These are phyloP conservation scores for Pituophis catenifer DNA, from an alignment of 2,113 vertebrate species.

Conservation along the genomic window DNA sequence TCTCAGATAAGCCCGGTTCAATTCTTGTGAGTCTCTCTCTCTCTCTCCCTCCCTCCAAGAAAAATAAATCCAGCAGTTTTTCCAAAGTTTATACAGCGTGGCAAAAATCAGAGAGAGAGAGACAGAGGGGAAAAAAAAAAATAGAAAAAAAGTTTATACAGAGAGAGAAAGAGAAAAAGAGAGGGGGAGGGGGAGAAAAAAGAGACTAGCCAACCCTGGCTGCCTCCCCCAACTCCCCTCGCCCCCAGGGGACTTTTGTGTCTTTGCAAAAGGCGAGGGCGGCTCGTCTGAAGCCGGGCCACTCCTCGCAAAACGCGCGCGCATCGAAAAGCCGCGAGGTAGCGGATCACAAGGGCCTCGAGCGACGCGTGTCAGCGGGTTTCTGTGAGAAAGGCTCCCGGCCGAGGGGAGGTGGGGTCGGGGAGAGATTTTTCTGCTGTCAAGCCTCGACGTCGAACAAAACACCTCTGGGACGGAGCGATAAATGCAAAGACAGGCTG, in stretches of 20 bases:
- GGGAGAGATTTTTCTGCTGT: slow-evolving; percentile 66
- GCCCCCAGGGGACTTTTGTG: neutral
- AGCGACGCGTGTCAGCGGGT: slow-evolving; percentile 75
- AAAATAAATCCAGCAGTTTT: neutral
- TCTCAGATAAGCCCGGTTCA: neutral
- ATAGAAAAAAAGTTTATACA: neutral
- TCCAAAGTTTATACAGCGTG: neutral
- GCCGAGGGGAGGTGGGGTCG: slow-evolving; percentile 10
- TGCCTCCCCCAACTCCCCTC: neutral
- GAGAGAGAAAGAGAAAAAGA: neutral
- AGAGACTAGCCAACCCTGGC: neutral
- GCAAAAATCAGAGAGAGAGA: too few relatives aligned
- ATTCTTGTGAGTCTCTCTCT: neutral
- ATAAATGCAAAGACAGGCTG: slow-evolving; percentile 82
- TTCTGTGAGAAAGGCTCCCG: slow-evolving; percentile 74
- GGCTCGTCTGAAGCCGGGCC: neutral
- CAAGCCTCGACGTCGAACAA: slow-evolving; percentile 83
- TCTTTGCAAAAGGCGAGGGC: neutral
- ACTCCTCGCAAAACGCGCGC: slow-evolving; percentile 27
- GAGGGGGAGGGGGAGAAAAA: neutral
- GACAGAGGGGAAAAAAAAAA: neutral
- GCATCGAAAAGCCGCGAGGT: slow-evolving; percentile 52
- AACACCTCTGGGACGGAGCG: slow-evolving; percentile 80
- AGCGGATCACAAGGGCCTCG: slow-evolving; percentile 67
- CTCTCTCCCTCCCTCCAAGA: neutral